A percentile compares a stretch with the other conserved stretches of the same genome.
Evolutionary conservation across 2,113 vertebrate species (phyloP).

Genomic region (Nesoenas mayeri): DNA sequence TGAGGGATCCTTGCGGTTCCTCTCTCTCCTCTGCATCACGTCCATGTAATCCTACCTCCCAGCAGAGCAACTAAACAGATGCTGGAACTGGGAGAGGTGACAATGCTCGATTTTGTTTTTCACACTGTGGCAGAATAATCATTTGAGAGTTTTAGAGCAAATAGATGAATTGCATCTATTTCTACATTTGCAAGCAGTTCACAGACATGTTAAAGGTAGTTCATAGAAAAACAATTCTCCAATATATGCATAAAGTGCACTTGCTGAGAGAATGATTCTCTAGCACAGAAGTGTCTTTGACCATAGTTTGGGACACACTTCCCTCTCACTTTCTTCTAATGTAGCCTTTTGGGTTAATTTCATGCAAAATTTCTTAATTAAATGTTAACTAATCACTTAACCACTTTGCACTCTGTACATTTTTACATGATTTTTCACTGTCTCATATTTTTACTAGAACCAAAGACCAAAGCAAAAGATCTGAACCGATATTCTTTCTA

Average conservation of each 20-base stretch:
- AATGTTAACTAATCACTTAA: neutral
- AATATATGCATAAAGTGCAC: neutral
- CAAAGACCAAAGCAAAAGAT: neutral
- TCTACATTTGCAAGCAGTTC: neutral
- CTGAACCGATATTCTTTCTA: neutral
- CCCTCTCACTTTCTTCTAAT: neutral
- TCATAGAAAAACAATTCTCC: neutral
- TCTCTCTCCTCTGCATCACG: neutral
- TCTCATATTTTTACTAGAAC: neutral
- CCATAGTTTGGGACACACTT: neutral
- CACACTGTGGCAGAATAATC: neutral
- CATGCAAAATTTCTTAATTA: neutral
- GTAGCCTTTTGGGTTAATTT: neutral
- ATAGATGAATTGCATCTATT: neutral
- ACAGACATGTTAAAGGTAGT: neutral
- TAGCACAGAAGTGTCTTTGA: neutral
- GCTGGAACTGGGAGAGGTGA: neutral
- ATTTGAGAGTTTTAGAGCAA: neutral
- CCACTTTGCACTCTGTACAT: neutral
- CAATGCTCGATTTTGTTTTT: neutral
- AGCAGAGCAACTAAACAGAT: neutral
- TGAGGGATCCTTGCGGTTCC: neutral
- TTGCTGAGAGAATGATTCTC: neutral
- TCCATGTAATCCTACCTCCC: neutral
- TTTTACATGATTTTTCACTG: neutral